Conservation (phyloP, 1,140 invertebrate genomes). For the Ylistrum balloti region DNA sequence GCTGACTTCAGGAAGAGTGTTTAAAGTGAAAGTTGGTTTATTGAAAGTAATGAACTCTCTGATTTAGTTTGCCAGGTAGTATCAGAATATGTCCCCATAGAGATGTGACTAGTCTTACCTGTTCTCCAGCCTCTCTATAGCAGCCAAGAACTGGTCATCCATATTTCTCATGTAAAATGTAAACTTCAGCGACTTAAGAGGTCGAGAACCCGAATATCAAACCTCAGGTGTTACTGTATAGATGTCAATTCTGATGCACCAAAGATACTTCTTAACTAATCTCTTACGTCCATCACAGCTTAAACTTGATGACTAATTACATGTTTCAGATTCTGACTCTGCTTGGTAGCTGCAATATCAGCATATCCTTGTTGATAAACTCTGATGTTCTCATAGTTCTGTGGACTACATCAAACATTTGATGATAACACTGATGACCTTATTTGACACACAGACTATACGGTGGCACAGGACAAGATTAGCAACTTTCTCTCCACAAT, state of each 20-base stretch:
- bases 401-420: not conserved
- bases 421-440: not conserved
- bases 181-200: not conserved
- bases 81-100: no score
- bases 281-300: no score
- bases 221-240: not conserved
- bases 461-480: not conserved
- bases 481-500: not conserved
- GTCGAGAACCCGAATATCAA: not conserved
- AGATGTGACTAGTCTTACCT: not conserved
- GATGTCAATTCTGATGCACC: not conserved
- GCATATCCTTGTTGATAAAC: not conserved
- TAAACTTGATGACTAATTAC: not conserved
- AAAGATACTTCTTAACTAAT: no score
- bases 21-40: no score
- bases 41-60: no score
- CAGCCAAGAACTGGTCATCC: conserved; percentile 1
- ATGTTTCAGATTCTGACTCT: not conserved
- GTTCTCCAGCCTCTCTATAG: conserved; percentile 32
- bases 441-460: not conserved
- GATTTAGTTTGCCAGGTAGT: no score
- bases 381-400: not conserved
- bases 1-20: no score
- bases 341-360: not conserved
- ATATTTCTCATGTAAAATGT: not conserved